Base-by-base conservation (phyloP, 2,797 vertebrate genomes). In the Thripadectes ignobilis region DNA sequence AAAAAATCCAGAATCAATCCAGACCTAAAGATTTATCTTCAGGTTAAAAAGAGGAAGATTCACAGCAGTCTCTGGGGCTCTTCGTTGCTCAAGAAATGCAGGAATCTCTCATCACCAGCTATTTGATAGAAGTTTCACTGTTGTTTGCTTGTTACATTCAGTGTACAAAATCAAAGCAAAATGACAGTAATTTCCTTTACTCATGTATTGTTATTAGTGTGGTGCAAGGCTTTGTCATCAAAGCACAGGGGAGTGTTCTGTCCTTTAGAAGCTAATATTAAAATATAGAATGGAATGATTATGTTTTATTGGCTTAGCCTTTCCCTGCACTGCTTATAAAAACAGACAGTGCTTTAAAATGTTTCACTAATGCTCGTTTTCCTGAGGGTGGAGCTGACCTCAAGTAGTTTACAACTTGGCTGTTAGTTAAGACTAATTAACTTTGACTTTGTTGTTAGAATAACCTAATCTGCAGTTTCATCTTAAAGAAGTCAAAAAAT, bases 291-390 rank as follows among this genome's bases (percentile, higher is more conserved):
- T 95, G 95, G 96, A 97, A 96, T 97, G 91, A 97, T 96, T 96
- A 96, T 93, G 89, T 98, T 98, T 98, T 98, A 98, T 98, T 98
- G 97, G 98, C 96, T 98, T 98, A 98, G 97, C 97, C 98, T 98
- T 98, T 98, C 94, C 79, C 95, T 98, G 97, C 97, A 97, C 97
- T 97, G 96, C 97, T 98, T 98, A 97, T 98, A 98, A 98, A 98
- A 98, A 97, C 96, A 98, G 97, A 97, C 97, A 97, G 78, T 94
- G 91, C 96, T 97, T 98, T 98, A 98, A 98, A 98, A 97, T 71
- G 96, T 96, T 95, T 97, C 96, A 94, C 97, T 97, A 97, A 98
- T 96, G 97, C 96, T 97, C 96, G 97, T 98, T 98, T 97, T 98
- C 95, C 96, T 97, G 96, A 95, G 94, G 96, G 96, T 97, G 83